Evolutionary conservation across 2,797 vertebrate species (phyloP), one percentile per base, ranked within the genome.

Genomic region (Psittacula derbiana): DNA sequence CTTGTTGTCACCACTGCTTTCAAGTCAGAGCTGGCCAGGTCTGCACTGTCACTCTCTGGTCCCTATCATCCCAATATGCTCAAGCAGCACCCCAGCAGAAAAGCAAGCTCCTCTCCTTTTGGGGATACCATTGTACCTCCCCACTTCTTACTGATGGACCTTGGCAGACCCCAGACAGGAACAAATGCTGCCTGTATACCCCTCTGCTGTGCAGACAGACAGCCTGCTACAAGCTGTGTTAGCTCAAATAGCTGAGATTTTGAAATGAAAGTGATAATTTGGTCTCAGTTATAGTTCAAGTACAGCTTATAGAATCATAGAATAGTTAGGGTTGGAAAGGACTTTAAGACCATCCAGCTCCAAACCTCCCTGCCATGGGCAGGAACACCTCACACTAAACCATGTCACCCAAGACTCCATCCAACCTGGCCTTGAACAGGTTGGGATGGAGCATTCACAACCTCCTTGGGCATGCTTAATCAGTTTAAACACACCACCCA

Each of bases 11-110:
- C 11, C 1, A 0, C 33, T 46, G 14, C 1, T 28, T 52, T 53
- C 2, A 2, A 47, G 23, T 7, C 44, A 76, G 50, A 73, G 33
- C 5, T 47, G 36, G 17, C 36, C 31, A 74, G 38, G 18, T 70
- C 40, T 12, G 36, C 30, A 44, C n/a, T 19, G 33, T 30, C 61
- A 20, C 19, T 78, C 31, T 52, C n/a, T 2, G 14, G 5, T 12
- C 4, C 36, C 31, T 9, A 1, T 11, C 16, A 33, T 36, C 12
- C 17, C 10, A 58, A 20, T 0, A 3, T 4, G 5, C 12, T 40
- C 33, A 50, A 50, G n/a, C 10, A 73, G n/a, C 50, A 47, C 8
- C 18, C 36, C 13, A 49, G 24, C 16, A 72, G 65, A 50, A 58
- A 15, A 88, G 30, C 10, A 36, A 76, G 12, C 16, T 70, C 10